Base-by-base conservation (phyloP, 2,797 vertebrate species). In the Bryconaethiops microstoma region DNA sequence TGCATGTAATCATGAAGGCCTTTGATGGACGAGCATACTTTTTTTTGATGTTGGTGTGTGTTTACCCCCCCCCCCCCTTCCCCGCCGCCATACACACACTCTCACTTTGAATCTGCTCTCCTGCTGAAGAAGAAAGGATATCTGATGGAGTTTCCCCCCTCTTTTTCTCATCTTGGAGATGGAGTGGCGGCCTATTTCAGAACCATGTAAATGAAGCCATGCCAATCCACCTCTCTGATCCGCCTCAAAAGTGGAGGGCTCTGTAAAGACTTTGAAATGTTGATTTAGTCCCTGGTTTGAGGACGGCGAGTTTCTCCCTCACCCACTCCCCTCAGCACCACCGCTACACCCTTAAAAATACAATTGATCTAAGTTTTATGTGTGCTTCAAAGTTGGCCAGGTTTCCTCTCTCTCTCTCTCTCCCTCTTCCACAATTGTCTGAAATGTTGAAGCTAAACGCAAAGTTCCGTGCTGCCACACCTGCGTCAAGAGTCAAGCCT, bases 221-320 rank as follows among this genome's bases (percentile, higher is more conserved):
- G 92, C 92, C 92, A 92, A 92, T 93, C 92, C 91, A 72, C 19
- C 76, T 88, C 92, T 94, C 91, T 94, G 94, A 95, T 95, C 92
- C 90, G 85, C 90, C 92, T 91, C 90, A 92, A 89, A 93, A 93
- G 92, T 92, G 89, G 89, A 91, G 87, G 91, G 91, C 91, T 92
- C 88, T 84, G 78, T 81, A 87, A 93, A 94, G 92, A 94, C 94
- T 95, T 95, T 95, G 94, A 95, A 95, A 94, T 94, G 94, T 94
- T 95, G 94, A 95, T 95, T 93, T 90, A 85, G 88, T 48, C 85
- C 79, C 65, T 64, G 65, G 81, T 83, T 86, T 85, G 91, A 92
- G 90, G 87, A 73, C 90, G 92, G 92, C 86, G 90, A 92, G 92
- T 92, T 90, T 76, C 40, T 40, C 76, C 70, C 70, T 35, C 63